A percentile compares a stretch with the other conserved stretches of the same genome.
phyloP scores from a whole-genome alignment of 2,888 invertebrate genomes.

The Caradrina kadenii region DNA sequence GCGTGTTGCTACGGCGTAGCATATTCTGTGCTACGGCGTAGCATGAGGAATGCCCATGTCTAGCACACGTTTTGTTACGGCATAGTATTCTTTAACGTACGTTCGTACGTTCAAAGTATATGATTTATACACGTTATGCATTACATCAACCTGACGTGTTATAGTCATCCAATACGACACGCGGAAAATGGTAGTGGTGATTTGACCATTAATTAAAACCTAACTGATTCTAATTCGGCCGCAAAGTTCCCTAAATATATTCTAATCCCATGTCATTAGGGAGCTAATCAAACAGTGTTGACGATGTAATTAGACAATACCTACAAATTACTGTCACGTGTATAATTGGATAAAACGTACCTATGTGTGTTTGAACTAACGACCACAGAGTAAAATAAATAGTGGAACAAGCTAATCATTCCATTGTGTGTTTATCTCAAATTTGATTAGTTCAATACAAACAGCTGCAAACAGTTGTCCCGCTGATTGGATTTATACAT shows the following conservation, averaged over 20 bases:
- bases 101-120: too few relatives aligned
- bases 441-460: conserved; percentile 10
- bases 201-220: too few relatives aligned
- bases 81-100: too few relatives aligned
- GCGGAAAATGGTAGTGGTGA: too few relatives aligned
- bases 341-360: background rate
- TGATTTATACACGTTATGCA: too few relatives aligned
- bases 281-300: background rate
- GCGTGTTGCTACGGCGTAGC: too few relatives aligned
- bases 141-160: too few relatives aligned
- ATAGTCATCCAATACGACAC: too few relatives aligned
- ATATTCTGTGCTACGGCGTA: background rate
- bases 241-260: too few relatives aligned
- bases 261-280: background rate
- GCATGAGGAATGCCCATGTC: accelerated
- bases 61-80: background rate
- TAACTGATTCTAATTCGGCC: too few relatives aligned
- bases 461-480: conserved; percentile 5
- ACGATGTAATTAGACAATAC: background rate
- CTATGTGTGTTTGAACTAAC: background rate
- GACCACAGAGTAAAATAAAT: conserved; percentile 31
- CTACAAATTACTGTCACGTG: background rate
- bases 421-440: conserved; percentile 32
- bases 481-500: background rate
- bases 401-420: conserved; percentile 1